Base-by-base conservation (phyloP, 2,888 invertebrate species). In the Cephus runcator region DNA sequence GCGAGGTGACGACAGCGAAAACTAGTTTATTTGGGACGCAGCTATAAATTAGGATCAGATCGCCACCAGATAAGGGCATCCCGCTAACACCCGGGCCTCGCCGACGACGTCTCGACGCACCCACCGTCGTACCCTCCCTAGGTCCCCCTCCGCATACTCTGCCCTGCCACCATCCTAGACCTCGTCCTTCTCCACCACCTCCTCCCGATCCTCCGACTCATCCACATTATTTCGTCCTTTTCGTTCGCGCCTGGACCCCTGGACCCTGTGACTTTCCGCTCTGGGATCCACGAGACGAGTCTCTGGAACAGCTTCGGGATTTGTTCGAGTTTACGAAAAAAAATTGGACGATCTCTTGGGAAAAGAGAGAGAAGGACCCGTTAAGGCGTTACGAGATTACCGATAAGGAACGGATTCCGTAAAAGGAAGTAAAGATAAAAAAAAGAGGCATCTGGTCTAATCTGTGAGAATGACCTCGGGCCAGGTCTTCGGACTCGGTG, bases 21-120 rank as follows among this genome's bases (percentile, higher is more conserved):
- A 91, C 91, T 91, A 91, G 91, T 91, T 91, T 91, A 91, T 91
- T 91, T 90, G 90, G 91, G 90, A 89, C 91, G 88, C 85, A 90
- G 89, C 91, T 91, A 91, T 91, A 91, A 91, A 91, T 91, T 91
- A 91, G 91, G 90, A 91, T 91, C 91, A 91, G 91, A 91, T 91
- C 90, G 89, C 91, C 90, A 88, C 86, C 87, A 89, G 91, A 91
- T 91, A 91, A 91, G 91, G 86, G 85, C 88, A 90, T 89, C 89
- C 90, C 87, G 88, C 89, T 90, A 90, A 91, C 91, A 91, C 91
- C 91, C 91, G 90, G 89, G 85, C 85, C 85, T 87, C 88, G 86
- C 88, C 87, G 88, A 88, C 87, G 87, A 89, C 84, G 85, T 85
- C 83, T 86, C 83, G 82, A 85, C 83, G 83, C 74, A 35, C 74